Percentiles rank a stretch among this genome's conserved stretches.
Conservation (phyloP, 2,113 vertebrate genomes). For the Andinoacara biseriatus region DNA sequence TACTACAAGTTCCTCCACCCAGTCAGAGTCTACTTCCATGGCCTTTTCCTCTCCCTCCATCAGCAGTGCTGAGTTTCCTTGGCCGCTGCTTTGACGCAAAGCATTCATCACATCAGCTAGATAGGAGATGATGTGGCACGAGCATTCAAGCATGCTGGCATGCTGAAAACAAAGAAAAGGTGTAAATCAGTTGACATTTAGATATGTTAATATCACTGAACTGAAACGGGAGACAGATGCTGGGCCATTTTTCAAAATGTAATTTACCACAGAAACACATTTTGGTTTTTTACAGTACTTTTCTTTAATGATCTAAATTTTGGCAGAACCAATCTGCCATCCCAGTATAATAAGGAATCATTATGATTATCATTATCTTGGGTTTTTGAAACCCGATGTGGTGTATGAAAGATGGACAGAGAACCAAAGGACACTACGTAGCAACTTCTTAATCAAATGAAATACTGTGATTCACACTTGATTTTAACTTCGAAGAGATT, state of each 20-base stretch:
- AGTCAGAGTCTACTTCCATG: slow-evolving; percentile 97
- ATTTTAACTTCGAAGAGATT: not conserved
- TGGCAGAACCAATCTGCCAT: too few relatives aligned
- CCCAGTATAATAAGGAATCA: not conserved
- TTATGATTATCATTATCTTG: not conserved
- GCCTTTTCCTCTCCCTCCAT: slow-evolving; percentile 95
- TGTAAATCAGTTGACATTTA: not conserved
- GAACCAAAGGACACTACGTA: not conserved
- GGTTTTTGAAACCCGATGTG: not conserved
- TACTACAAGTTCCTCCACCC: slow-evolving; percentile 96
- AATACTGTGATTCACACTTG: not conserved
- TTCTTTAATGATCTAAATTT: not conserved
- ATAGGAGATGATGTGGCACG: slow-evolving; percentile 96
- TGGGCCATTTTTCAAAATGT: not conserved
- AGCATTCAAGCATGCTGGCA: slow-evolving; percentile 92
- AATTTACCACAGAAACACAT: not conserved
- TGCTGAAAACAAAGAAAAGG: slow-evolving; percentile 80
- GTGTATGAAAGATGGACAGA: not conserved
- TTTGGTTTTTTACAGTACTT: not conserved
- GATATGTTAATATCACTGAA: not conserved
- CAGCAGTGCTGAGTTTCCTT: slow-evolving; percentile 88
- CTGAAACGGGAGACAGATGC: not conserved
- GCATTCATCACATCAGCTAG: slow-evolving; percentile 97
- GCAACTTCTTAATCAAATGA: not conserved
- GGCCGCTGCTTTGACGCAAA: slow-evolving; percentile 88